These are phyloP conservation scores for Mystacornis crossleyi DNA, from an alignment of 2,113 vertebrate genomes.

Conservation along the genomic window DNA sequence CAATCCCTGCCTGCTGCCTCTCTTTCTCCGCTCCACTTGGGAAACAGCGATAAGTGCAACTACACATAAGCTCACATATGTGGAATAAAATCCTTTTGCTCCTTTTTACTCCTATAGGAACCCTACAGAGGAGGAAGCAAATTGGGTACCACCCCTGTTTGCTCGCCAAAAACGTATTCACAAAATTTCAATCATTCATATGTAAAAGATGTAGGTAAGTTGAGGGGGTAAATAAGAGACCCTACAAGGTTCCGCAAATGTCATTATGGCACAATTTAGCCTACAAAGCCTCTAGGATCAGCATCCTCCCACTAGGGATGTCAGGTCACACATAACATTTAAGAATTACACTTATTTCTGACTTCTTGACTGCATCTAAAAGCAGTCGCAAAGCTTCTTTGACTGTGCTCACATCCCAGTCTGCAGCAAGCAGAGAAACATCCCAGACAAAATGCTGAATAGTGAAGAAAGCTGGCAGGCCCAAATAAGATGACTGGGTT, in stretches of 20 bases:
- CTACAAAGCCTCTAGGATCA: background rate
- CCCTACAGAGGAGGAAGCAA: background rate
- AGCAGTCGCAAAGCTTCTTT: background rate
- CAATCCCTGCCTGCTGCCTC: no score
- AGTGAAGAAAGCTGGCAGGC: background rate
- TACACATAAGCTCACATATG: background rate
- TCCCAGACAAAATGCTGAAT: background rate
- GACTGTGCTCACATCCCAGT: background rate
- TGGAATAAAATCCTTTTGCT: background rate
- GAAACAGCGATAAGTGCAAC: no score
- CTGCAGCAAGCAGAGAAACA: background rate
- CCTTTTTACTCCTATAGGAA: background rate
- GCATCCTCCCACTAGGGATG: background rate
- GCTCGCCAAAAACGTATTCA: background rate
- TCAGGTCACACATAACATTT: background rate
- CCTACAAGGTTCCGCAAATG: background rate
- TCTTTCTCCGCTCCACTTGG: no score
- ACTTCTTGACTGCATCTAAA: background rate
- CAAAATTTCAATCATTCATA: background rate
- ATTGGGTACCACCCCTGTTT: background rate
- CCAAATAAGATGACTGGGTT: background rate
- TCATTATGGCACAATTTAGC: background rate
- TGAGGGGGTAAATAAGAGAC: background rate
- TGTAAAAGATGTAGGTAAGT: background rate
- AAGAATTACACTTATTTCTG: background rate